Evolutionary conservation across 1,140 invertebrate genomes (phyloP).

Genomic region (Lasioglossum albipes): DNA sequence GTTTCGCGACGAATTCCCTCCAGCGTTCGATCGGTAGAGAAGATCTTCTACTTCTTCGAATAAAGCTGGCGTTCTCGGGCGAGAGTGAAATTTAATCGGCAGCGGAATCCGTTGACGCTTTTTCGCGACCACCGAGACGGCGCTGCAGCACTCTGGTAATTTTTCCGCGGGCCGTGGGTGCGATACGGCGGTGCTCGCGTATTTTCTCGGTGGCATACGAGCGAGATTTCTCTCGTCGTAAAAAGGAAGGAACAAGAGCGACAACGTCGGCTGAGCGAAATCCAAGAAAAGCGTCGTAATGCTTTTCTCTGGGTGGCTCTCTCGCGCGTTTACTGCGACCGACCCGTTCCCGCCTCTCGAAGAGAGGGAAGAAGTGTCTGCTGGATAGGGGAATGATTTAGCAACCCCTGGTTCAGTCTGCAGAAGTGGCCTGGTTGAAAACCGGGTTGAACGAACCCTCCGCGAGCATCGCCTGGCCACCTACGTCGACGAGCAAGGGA

Average conservation of each 20-base stretch:
- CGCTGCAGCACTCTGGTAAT: no score
- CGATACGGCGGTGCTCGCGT: no score
- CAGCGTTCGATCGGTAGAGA: no score
- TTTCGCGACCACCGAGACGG: no score
- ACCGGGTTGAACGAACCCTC: conserved; percentile 57
- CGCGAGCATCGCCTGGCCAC: conserved; percentile 34
- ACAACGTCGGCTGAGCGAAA: conserved; percentile 1
- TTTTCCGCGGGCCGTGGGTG: no score
- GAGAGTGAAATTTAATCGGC: no score
- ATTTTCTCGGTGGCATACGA: background rate
- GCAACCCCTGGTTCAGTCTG: conserved; percentile 32
- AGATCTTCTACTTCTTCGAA: no score
- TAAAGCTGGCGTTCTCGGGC: no score
- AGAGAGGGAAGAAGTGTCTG: conserved; percentile 16
- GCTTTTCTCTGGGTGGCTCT: conserved; percentile 1
- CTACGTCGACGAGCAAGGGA: conserved; percentile 38
- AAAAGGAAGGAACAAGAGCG: conserved; percentile 24
- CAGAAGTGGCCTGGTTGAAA: conserved; percentile 42
- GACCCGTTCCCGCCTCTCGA: conserved; percentile 14
- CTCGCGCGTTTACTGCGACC: background rate
- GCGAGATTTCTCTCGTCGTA: background rate
- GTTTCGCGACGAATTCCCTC: no score
- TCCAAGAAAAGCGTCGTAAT: conserved; percentile 24
- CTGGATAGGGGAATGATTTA: conserved; percentile 40
- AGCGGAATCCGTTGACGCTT: no score